phyloP scores from a whole-genome alignment of 2,888 invertebrate species.

The Melanophora roralis region DNA sequence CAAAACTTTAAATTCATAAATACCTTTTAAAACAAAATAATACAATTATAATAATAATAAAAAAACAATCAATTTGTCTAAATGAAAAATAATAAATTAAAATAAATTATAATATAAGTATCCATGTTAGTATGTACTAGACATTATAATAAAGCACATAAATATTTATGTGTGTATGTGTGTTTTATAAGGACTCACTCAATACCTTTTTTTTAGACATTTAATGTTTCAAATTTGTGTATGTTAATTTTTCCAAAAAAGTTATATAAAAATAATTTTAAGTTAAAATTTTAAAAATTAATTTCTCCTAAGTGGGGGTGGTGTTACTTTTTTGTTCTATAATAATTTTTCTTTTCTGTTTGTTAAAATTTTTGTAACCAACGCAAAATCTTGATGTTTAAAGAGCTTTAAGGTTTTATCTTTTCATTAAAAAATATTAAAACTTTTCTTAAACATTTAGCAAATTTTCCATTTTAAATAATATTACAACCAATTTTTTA shows the following conservation, averaged over 20 bases:
- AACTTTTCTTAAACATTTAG: conserved; percentile 45
- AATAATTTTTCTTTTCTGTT: background rate
- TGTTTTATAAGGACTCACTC: conserved; percentile 1
- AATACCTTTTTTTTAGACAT: conserved; percentile 15
- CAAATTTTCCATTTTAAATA: conserved; percentile 20
- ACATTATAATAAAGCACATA: conserved; percentile 22
- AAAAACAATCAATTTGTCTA: conserved; percentile 56
- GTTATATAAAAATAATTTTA: conserved; percentile 43
- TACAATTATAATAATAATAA: conserved; percentile 37
- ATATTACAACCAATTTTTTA: conserved; percentile 58
- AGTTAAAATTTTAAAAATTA: conserved; percentile 30
- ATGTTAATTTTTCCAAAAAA: conserved; percentile 30
- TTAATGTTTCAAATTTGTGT: no score
- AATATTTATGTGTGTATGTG: background rate
- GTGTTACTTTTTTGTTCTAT: background rate
- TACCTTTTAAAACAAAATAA: conserved; percentile 24
- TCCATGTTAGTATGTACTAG: background rate
- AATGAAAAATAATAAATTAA: conserved; percentile 32
- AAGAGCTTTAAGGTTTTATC: background rate
- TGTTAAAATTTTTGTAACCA: conserved; percentile 4
- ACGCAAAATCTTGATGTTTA: conserved; percentile 15
- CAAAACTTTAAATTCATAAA: conserved; percentile 42
- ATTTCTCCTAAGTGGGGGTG: conserved; percentile 50
- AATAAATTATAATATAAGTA: conserved; percentile 40
- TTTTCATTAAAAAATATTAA: conserved; percentile 34